phyloP scores from a whole-genome alignment of 2,888 invertebrate genomes.

The Choristoneura rosaceana region DNA sequence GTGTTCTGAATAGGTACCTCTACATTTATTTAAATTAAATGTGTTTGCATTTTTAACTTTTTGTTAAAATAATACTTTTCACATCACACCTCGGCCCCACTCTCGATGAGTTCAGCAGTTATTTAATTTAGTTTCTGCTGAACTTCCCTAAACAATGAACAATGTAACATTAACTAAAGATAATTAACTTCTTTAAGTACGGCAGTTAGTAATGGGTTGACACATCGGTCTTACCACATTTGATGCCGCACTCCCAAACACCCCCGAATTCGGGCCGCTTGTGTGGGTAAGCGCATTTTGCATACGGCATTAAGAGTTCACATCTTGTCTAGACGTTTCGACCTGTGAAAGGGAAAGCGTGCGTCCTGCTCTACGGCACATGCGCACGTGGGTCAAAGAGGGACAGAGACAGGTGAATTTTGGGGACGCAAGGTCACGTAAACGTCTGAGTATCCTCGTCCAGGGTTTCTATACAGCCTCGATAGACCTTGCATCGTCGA shows the following conservation, averaged over 20 bases:
- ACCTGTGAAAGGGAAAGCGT: conserved; percentile 72
- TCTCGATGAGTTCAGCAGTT: too few species aligned
- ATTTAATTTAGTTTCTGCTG: too few species aligned
- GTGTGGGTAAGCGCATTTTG: conserved; percentile 21
- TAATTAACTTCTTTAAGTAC: not conserved
- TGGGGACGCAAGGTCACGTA: conserved; percentile 77
- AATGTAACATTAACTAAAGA: not conserved
- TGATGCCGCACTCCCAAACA: not conserved
- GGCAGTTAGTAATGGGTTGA: not conserved
- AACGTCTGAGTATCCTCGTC: conserved; percentile 1
- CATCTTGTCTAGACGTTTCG: conserved; percentile 82
- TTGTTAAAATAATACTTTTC: too few species aligned
- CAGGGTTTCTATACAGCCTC: not conserved
- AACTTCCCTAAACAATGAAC: too few species aligned
- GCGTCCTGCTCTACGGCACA: conserved; percentile 74
- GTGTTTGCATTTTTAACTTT: too few species aligned
- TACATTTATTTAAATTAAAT: too few species aligned
- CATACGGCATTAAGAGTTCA: conserved; percentile 74
- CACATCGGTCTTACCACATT: not conserved
- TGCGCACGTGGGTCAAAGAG: conserved; percentile 72
- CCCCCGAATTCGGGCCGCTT: not conserved
- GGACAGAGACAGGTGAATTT: conserved; percentile 64
- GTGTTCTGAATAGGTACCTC: too few species aligned
- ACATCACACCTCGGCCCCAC: too few species aligned
- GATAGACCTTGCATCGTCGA: not conserved